Evolutionary conservation across 2,888 invertebrate species (phyloP).

Genomic region (Isoperla grammatica): DNA sequence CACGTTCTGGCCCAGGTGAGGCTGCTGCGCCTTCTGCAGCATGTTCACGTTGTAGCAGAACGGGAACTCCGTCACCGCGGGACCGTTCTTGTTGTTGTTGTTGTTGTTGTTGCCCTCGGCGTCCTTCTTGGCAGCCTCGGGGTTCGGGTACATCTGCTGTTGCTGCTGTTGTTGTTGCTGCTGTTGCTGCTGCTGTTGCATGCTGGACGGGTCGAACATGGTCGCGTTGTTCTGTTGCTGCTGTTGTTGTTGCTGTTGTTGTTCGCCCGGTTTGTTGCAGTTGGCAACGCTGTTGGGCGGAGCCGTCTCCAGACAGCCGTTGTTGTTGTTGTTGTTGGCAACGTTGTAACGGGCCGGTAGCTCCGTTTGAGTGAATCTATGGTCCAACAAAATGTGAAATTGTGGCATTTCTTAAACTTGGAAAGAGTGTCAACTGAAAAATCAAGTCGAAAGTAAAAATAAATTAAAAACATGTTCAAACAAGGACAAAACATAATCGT

Average conservation of each 20-base stretch:
- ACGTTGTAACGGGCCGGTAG: slow-evolving; percentile 22
- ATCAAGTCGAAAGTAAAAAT: not conserved
- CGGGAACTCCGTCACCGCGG: slow-evolving; percentile 42
- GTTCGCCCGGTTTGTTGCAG: slow-evolving; percentile 1
- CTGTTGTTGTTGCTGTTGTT: too few relatives aligned
- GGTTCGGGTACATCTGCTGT: slow-evolving; percentile 23
- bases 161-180: slow-evolving; percentile 36
- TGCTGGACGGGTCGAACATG: slow-evolving; percentile 28
- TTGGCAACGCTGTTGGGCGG: not conserved
- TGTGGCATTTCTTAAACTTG: slow-evolving; percentile 4
- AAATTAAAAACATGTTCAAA: too few relatives aligned
- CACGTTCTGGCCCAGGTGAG: slow-evolving; percentile 39
- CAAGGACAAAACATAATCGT: too few relatives aligned
- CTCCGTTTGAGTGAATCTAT: slow-evolving; percentile 30
- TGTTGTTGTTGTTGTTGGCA: too few relatives aligned
- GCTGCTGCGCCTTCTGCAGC: slow-evolving; percentile 44
- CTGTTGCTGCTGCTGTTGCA: slow-evolving; percentile 42
- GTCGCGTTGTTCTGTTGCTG: not conserved
- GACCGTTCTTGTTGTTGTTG: slow-evolving; percentile 1
- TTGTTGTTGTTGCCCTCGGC: not conserved
- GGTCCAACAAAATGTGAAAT: slow-evolving; percentile 19
- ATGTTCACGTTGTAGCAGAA: slow-evolving; percentile 50
- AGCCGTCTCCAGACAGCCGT: too few relatives aligned
- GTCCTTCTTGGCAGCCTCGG: too few relatives aligned
- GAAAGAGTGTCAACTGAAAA: not conserved